Percentiles rank a stretch among this genome's conserved stretches.
These are phyloP conservation scores for Sitta carolinensis DNA, from an alignment of 2,797 vertebrate species.

Conservation along the genomic window DNA sequence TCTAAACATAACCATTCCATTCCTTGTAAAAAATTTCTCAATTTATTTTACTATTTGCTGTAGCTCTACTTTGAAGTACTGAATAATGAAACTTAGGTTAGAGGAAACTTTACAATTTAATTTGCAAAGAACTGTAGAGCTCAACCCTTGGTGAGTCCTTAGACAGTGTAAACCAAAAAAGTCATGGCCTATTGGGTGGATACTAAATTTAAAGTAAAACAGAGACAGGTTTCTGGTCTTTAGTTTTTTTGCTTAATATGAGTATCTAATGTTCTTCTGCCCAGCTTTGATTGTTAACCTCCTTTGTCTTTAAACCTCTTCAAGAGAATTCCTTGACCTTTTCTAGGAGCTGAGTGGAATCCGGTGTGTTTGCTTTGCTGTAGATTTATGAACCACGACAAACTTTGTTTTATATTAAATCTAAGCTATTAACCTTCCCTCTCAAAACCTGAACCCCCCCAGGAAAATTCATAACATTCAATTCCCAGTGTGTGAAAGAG, in stretches of 20 bases:
- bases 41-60: background rate
- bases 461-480: background rate
- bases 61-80: background rate
- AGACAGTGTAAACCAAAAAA: background rate
- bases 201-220: background rate
- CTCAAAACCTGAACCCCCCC: background rate
- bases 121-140: background rate
- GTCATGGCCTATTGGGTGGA: background rate
- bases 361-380: background rate
- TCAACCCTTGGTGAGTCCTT: background rate
- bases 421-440: background rate
- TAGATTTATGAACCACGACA: background rate
- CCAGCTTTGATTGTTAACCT: background rate
- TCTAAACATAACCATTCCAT: background rate
- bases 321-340: background rate
- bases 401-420: constrained; percentile 1
- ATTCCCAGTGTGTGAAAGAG: background rate
- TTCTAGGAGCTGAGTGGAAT: background rate
- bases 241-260: background rate
- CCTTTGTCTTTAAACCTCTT: background rate
- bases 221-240: background rate
- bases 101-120: background rate
- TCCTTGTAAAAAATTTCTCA: background rate
- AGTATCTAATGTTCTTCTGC: background rate
- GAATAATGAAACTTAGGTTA: background rate